phyloP scores from a whole-genome alignment of 1,140 invertebrate species.

The Nebria ingens region DNA sequence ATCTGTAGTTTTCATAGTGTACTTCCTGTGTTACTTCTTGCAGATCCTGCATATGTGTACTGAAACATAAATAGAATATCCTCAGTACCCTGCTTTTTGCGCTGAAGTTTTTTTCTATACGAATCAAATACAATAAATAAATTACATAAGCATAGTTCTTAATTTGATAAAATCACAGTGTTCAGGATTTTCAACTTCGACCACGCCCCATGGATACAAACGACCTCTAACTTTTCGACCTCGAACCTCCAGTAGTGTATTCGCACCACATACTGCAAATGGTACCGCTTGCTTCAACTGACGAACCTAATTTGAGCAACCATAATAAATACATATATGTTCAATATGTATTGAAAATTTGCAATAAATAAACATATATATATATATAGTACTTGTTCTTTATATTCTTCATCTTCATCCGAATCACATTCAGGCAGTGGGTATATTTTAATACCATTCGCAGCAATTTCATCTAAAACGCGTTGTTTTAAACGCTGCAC shows the following conservation, averaged over 20 bases:
- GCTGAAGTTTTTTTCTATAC: background rate
- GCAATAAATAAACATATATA: conserved; percentile 5
- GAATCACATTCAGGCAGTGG: conserved; percentile 93
- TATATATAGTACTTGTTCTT: conserved; percentile 57
- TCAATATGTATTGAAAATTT: too few species aligned
- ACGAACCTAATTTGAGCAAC: conserved; percentile 48
- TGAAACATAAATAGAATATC: conserved; percentile 38
- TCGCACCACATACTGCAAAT: conserved; percentile 98
- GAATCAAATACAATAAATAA: conserved; percentile 9
- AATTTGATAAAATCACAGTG: conserved; percentile 99
- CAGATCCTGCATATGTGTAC: conserved; percentile 91
- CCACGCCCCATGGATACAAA: conserved; percentile 96
- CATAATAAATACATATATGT: background rate
- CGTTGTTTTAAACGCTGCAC: conserved; percentile 78
- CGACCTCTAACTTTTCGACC: conserved; percentile 83
- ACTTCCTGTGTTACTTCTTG: conserved; percentile 93
- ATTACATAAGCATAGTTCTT: conserved; percentile 90
- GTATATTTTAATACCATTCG: conserved; percentile 84
- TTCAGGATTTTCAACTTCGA: conserved; percentile 98
- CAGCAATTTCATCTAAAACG: conserved; percentile 74
- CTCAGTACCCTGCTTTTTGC: conserved; percentile 1
- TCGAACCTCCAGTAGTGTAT: conserved; percentile 80
- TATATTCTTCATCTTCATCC: conserved; percentile 90
- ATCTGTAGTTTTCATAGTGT: conserved; percentile 94
- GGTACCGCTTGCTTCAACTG: conserved; percentile 89